Base-by-base conservation (phyloP, 1,140 invertebrate genomes). In the Drosophila serrata region DNA sequence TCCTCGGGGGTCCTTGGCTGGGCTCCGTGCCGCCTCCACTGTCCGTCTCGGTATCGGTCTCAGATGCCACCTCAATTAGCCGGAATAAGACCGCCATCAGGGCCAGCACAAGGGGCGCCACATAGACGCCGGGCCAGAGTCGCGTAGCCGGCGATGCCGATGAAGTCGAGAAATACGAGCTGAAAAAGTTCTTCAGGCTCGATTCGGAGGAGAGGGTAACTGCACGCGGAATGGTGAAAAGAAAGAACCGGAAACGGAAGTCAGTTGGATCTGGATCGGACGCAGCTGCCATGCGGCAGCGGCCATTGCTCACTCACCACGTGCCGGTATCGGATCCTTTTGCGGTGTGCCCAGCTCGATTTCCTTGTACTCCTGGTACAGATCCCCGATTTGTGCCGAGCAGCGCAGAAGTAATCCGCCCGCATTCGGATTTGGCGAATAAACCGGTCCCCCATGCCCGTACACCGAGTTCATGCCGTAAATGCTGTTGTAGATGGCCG, bases 271-370 rank as follows among this genome's bases (percentile, higher is more conserved):
- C 73, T 60, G 35, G 64, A 70, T 67, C 69, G 77, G 55, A 43
- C 39, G 57, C 79, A 84, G 68, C 74, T 68, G 72, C 56, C 57
- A 68, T 13, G 27, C 6, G 35, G 58, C 24, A 11, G 24, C 5
- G 33, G 53, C 19, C 40, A 29, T 6, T 19, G 51, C 15, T 13
- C 49, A 90, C 85, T 72, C 55, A 94, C 94, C 94, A 93, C 94
- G 92, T 84, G 94, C 94, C 24, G 94, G 94, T 62, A 94, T 87
- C 40, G 94, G 94, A 91, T 94, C 93, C 73, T 93, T 93, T 61
- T 93, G 93, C 61, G 93, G 93, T 64, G 91, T 92, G 29, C 93
- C 93, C 65, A 95, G 84, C 75, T 93, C 93, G 40, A 94, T 90
- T 85, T 94, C 94, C 49, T 93, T 93, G 39, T 93, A 92, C 81